Percentiles rank a stretch among this genome's conserved stretches.
Conservation (phyloP, 1,140 invertebrate genomes). For the Oedothorax gibbosus region DNA sequence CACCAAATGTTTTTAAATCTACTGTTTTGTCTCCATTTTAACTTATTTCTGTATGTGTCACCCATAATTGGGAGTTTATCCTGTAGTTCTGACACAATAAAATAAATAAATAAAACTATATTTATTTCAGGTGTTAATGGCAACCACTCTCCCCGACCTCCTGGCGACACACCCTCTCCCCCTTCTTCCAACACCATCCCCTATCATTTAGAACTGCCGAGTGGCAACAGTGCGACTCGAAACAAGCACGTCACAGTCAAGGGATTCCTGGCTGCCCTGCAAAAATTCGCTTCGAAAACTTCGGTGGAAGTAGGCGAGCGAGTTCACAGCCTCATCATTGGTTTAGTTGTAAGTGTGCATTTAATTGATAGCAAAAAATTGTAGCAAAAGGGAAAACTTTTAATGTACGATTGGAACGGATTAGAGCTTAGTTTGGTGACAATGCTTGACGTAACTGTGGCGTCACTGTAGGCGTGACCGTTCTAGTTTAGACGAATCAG, state of each 20-base stretch:
- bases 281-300: conserved; percentile 91
- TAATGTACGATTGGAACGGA: neutral
- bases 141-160: conserved; percentile 42
- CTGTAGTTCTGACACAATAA: too few species aligned
- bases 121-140: conserved; percentile 44
- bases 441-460: too few species aligned
- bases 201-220: conserved; percentile 10
- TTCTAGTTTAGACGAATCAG: too few species aligned
- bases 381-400: neutral
- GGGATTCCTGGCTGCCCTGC: conserved; percentile 87
- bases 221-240: conserved; percentile 32
- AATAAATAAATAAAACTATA: too few species aligned
- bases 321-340: conserved; percentile 86
- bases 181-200: conserved; percentile 33
- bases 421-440: neutral
- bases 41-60: too few species aligned
- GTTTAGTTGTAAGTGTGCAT: conserved; percentile 80
- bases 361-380: neutral
- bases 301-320: conserved; percentile 87
- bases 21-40: too few species aligned
- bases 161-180: conserved; percentile 47
- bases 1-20: too few species aligned
- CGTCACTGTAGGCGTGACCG: too few species aligned
- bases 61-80: too few species aligned
- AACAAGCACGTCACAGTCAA: conserved; percentile 74